A percentile compares a stretch with the other conserved stretches of the same genome.
phyloP scores from a whole-genome alignment of 2,797 vertebrate species.

The Sebastes flavidus region DNA sequence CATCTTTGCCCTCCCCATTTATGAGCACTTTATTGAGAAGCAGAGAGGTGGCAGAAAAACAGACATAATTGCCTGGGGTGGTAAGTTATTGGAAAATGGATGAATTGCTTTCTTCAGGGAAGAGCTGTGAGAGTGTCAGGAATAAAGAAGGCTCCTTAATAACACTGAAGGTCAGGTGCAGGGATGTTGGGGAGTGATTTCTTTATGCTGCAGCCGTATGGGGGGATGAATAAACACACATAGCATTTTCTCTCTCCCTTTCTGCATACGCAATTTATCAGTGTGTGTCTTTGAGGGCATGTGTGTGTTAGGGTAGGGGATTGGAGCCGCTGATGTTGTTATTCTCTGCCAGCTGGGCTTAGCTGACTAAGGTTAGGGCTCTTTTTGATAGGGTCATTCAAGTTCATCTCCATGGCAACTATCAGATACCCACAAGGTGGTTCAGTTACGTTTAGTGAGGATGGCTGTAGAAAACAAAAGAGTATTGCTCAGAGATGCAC shows the following conservation, averaged over 20 bases:
- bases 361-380: constrained; percentile 28
- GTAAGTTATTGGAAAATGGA: constrained; percentile 82
- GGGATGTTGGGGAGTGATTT: constrained; percentile 53
- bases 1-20: constrained; percentile 77
- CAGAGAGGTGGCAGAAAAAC: constrained; percentile 76
- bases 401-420: constrained; percentile 53
- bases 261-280: constrained; percentile 57
- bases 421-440: constrained; percentile 30
- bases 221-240: constrained; percentile 59
- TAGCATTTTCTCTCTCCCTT: constrained; percentile 26
- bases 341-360: constrained; percentile 36
- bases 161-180: constrained; percentile 75
- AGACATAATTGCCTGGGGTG: constrained; percentile 80
- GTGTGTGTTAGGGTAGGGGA: constrained; percentile 5
- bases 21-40: constrained; percentile 82
- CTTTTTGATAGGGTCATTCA: constrained; percentile 33
- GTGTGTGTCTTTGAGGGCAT: constrained; percentile 32
- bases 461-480: constrained; percentile 1
- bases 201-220: constrained; percentile 38
- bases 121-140: constrained; percentile 65
- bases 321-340: constrained; percentile 35
- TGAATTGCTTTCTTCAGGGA: constrained; percentile 76
- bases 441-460: constrained; percentile 5
- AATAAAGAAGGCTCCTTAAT: constrained; percentile 75
- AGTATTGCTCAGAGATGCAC: not conserved